Base-by-base conservation (phyloP, 1,140 invertebrate genomes). In the Tachypleus tridentatus region DNA sequence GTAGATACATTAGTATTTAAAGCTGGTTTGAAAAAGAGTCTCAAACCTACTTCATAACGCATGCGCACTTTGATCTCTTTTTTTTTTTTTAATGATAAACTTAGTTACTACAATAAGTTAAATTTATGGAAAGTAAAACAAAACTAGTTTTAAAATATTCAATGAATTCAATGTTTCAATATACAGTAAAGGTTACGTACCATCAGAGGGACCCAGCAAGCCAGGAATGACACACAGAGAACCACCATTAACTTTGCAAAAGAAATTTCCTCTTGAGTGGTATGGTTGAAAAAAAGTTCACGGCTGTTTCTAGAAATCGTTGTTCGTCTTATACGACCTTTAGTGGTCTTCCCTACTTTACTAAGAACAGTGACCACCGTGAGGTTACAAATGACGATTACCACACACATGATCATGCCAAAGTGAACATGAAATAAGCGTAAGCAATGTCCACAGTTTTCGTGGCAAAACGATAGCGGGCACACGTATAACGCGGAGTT, bases 171-270 rank as follows among this genome's bases (percentile, higher is more conserved):
- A 29, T 29, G 29, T 29, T 29, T 29, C 29, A 29, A 29, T 29
- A 29, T 29, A 2, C 29, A 29, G 29, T 29, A 29, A 29, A 29
- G 29, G 29, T 29, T 54, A 54, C 80, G 82, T 74, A 91, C 89
- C 86, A 91, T 85, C 76, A 91, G 88, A 3, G 89, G 89, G 77
- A 89, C 82, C 89, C 89, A 92, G 73, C 88, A 91, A 3, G 87
- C 77, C 59, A 91, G 85, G 72, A 90, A 91, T 4, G 87, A 84
- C 56, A 90, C 83, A 57, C 87, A 89, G 3, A 92, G 80, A 5
- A 88, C 82, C 0, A 86, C 84, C 89, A 92, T 91, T 3, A 91
- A 79, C 69, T 86, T 83, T 56, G 88, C 87, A 76, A 92, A 91
- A 57, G 87, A 86, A 60, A 88, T 81, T 76, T 91, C 89, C 72